Evolutionary conservation across 2,888 invertebrate species (phyloP).

Genomic region (Galerucella pusilla): DNA sequence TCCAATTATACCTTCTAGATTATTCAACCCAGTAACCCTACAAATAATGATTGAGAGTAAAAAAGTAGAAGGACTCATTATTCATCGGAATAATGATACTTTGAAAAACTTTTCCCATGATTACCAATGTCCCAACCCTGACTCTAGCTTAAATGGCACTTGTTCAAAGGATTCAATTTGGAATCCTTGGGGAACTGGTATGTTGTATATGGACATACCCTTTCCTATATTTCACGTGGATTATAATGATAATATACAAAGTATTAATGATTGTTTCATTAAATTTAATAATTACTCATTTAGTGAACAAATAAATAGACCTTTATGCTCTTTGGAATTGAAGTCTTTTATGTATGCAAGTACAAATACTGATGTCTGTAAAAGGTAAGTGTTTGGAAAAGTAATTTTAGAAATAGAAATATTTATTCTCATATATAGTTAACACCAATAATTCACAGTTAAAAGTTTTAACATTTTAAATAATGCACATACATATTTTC

Average conservation of each 20-base stretch:
- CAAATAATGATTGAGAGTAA: conserved; percentile 67
- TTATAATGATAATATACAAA: conserved; percentile 71
- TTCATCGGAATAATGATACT: conserved; percentile 67
- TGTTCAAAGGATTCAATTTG: conserved; percentile 68
- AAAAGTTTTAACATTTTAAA: too few relatives aligned
- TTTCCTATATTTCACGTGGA: conserved; percentile 87
- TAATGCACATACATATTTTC: too few relatives aligned
- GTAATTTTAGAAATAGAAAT: too few relatives aligned
- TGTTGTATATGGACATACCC: conserved; percentile 83
- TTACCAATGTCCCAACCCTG: conserved; percentile 84
- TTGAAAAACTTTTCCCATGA: conserved; percentile 71
- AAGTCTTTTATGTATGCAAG: conserved; percentile 92
- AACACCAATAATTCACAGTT: too few relatives aligned
- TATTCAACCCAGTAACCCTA: conserved; percentile 69
- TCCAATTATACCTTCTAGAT: conserved; percentile 74
- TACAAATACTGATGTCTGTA: conserved; percentile 84
- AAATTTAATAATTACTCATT: conserved; percentile 78
- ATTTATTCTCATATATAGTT: too few relatives aligned
- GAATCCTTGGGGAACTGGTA: conserved; percentile 83
- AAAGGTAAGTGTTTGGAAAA: conserved; percentile 39
- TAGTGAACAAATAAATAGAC: conserved; percentile 72
- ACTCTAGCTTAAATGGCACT: conserved; percentile 68
- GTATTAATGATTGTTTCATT: conserved; percentile 72
- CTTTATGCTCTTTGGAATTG: conserved; percentile 90
- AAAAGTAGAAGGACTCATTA: conserved; percentile 75